Conservation (phyloP, 1,140 invertebrate genomes). For the Fragariocoptes setiger region DNA sequence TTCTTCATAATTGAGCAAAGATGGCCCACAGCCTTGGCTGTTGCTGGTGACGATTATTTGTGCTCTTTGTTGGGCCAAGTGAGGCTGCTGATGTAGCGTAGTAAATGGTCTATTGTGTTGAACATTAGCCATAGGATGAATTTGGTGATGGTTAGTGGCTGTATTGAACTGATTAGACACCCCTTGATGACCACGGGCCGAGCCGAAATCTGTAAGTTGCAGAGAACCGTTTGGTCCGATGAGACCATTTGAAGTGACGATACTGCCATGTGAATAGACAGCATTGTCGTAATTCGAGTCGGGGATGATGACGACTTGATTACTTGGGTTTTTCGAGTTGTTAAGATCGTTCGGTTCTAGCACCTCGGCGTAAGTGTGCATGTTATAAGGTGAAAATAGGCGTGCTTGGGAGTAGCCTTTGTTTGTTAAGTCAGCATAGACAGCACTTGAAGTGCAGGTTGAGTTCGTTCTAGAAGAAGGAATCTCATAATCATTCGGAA, state of each 20-base stretch:
- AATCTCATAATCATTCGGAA: neutral
- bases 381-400: neutral
- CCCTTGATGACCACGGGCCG: neutral
- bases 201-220: neutral
- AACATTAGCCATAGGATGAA: no score
- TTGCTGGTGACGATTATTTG: neutral
- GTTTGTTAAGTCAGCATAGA: neutral
- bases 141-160: neutral
- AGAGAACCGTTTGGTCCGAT: neutral
- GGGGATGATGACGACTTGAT: neutral
- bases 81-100: neutral
- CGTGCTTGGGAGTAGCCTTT: neutral
- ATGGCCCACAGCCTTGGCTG: neutral
- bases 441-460: neutral
- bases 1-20: neutral
- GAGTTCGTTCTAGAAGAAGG: neutral
- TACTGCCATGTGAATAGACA: neutral
- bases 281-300: neutral
- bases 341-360: neutral
- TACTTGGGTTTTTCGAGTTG: neutral
- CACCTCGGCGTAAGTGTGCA: neutral
- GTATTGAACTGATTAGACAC: neutral
- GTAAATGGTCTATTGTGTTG: no score
- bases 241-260: neutral
- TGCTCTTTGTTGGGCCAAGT: neutral